Conservation (phyloP, 1,140 invertebrate genomes). For the Bombus cullumanus region DNA sequence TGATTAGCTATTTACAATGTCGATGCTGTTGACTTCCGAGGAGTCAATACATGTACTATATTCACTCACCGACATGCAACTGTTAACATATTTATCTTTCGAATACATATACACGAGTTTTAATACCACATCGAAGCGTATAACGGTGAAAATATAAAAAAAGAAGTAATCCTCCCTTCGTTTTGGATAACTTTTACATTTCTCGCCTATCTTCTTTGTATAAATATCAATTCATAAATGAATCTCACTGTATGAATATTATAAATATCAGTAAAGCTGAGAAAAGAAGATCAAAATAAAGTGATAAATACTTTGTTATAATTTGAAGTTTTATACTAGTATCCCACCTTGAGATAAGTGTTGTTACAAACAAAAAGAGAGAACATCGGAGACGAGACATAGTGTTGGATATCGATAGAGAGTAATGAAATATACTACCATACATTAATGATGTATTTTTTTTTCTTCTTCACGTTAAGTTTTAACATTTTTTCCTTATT, state of each 20-base stretch:
- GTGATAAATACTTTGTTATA: conserved; percentile 12
- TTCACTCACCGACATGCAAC: not conserved
- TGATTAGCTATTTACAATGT: conserved; percentile 16
- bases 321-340: not conserved
- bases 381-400: not conserved
- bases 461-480: conserved; percentile 61
- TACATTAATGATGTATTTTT: conserved; percentile 79
- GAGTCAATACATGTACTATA: not conserved
- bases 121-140: conserved; percentile 13
- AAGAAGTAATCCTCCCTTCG: not conserved
- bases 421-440: conserved; percentile 59
- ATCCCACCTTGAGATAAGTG: not conserved
- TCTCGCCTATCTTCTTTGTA: not conserved
- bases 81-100: conserved; percentile 3
- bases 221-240: not conserved
- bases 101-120: conserved; percentile 5
- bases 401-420: conserved; percentile 1
- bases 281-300: conserved; percentile 22
- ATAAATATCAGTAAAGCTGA: not conserved
- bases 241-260: not conserved
- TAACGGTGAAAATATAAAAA: conserved; percentile 7
- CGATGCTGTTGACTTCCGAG: not conserved
- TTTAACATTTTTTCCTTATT: conserved; percentile 78
- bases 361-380: not conserved
- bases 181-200: not conserved